These are phyloP conservation scores for Poeciliopsis turneri DNA, from an alignment of 2,797 vertebrate species.

Conservation along the genomic window DNA sequence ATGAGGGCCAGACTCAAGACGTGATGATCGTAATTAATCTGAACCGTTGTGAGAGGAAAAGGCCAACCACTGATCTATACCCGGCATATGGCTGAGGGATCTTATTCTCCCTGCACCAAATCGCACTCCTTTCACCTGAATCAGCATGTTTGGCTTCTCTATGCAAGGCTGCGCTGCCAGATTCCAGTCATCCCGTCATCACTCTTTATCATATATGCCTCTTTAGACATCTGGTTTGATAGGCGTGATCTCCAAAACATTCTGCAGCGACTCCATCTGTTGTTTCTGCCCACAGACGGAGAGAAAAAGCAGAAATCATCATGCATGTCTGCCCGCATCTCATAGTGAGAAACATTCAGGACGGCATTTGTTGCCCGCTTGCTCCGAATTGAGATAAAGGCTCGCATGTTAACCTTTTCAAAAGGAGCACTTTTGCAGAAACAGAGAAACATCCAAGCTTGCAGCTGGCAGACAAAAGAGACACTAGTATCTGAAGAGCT, in stretches of 20 bases:
- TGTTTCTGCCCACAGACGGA: neutral
- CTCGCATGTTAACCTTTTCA: conserved; percentile 52
- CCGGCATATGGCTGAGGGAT: conserved; percentile 77
- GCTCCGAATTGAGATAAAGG: conserved; percentile 25
- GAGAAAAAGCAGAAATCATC: neutral
- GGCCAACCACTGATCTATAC: conserved; percentile 74
- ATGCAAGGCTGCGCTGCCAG: conserved; percentile 42
- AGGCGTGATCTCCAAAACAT: conserved; percentile 14
- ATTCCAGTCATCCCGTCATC: conserved; percentile 41
- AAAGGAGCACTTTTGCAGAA: conserved; percentile 53
- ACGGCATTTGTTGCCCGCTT: neutral
- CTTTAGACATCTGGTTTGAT: conserved; percentile 32
- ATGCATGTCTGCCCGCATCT: neutral
- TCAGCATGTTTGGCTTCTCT: conserved; percentile 71
- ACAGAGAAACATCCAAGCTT: conserved; percentile 51
- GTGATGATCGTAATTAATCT: conserved; percentile 84
- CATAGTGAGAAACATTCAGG: conserved; percentile 10
- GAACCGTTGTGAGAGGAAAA: conserved; percentile 75
- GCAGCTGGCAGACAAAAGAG: conserved; percentile 65
- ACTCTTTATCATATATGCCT: conserved; percentile 35
- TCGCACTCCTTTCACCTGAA: conserved; percentile 65
- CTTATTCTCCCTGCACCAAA: conserved; percentile 74
- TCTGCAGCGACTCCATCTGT: neutral
- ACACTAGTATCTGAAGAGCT: conserved; percentile 62
- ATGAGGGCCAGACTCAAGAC: conserved; percentile 73